phyloP scores from a whole-genome alignment of 1,140 invertebrate species.

The Lordiphosa collinella region DNA sequence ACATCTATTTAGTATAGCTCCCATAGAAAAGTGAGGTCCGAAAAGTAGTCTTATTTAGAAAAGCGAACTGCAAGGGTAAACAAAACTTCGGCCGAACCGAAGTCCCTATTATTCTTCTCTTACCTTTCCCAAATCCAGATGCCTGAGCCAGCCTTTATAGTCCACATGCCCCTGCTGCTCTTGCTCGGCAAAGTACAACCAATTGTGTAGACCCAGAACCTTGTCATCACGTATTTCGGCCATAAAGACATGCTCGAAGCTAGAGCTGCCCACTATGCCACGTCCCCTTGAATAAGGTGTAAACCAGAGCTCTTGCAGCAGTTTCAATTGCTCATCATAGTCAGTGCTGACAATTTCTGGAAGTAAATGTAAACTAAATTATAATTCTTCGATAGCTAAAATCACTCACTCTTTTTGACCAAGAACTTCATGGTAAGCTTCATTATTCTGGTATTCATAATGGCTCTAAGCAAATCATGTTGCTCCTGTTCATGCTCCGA shows the following conservation, averaged over 20 bases:
- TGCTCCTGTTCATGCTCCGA: slow-evolving; percentile 87
- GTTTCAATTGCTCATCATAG: slow-evolving; percentile 84
- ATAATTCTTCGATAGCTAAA: too few species aligned
- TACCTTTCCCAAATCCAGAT: slow-evolving; percentile 85
- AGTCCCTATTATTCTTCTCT: background rate
- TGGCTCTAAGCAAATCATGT: slow-evolving; percentile 86
- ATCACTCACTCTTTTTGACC: slow-evolving; percentile 62
- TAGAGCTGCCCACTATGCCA: slow-evolving; percentile 88
- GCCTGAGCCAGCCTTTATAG: slow-evolving; percentile 90
- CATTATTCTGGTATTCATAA: slow-evolving; percentile 88
- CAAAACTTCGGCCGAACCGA: too few species aligned
- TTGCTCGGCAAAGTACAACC: slow-evolving; percentile 90
- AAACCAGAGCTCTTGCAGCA: slow-evolving; percentile 89
- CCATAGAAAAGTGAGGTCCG: too few species aligned
- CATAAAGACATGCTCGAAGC: slow-evolving; percentile 93
- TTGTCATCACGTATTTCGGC: slow-evolving; percentile 88
- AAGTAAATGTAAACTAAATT: too few species aligned
- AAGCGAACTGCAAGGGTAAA: too few species aligned
- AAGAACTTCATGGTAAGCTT: slow-evolving; percentile 82
- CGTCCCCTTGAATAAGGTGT: slow-evolving; percentile 88
- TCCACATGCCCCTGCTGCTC: slow-evolving; percentile 85
- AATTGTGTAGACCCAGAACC: slow-evolving; percentile 91
- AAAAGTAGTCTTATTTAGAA: too few species aligned
- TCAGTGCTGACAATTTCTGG: slow-evolving; percentile 74
- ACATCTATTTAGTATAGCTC: too few species aligned